Evolutionary conservation across 2,797 vertebrate species (phyloP), one percentile per base, ranked within the genome.

Genomic region (Sebastes glaucus): DNA sequence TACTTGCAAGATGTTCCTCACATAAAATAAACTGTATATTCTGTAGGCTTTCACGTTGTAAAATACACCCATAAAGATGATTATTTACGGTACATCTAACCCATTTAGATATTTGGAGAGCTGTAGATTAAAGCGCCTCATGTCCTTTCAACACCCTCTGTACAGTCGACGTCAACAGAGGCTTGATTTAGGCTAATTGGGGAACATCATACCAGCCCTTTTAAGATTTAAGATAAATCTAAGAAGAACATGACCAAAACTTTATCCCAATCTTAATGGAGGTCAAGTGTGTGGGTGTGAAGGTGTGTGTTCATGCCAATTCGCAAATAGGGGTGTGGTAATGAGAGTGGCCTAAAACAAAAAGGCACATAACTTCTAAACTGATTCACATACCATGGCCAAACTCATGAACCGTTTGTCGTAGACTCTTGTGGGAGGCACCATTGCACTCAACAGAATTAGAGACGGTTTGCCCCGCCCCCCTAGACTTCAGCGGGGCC

Each of bases 81-180:
- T 27, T 65, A 76, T 79, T 66, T 49, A 66, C 22, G 28, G 42
- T 57, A 42, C 74, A 71, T 66, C 2, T 62, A 56, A 75, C 7
- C 77, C 33, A 49, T 76, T 74, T 33, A 56, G 60, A 75, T 30
- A 46, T 70, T 74, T 38, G 30, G 10, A 76, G 71, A 73, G 62
- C 18, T 55, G 52, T 8, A 59, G 57, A 78, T 67, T 76, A 74
- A 76, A 85, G 65, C 42, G 7, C 52, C 66, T 77, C 38, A 61
- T 55, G 53, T 33, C 52, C 60, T 78, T 83, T 85, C 49, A 78
- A 80, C 82, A 87, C 73, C 77, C 57, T 78, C 60, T 25, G 42
- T 83, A 28, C 70, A 71, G 62, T 14, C 42, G 27, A 66, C 30
- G 20, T 66, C 42, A 11, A 49, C 22, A 71, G 46, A 64, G 53